Evolutionary conservation across 2,113 vertebrate genomes (phyloP), one percentile per base, ranked within the genome.

Genomic region (Forbesichthys papilliferus): DNA sequence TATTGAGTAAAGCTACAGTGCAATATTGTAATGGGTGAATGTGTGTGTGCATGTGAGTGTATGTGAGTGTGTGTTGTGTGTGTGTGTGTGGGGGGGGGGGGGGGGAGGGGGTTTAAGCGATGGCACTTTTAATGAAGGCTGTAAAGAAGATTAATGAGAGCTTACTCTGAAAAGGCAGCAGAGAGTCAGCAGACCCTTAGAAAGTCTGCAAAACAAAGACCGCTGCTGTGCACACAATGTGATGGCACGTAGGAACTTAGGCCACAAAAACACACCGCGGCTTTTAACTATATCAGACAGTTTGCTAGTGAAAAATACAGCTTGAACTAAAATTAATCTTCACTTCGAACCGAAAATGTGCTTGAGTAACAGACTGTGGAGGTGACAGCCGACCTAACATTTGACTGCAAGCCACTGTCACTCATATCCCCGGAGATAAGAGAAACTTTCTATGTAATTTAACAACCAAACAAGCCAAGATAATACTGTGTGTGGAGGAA

Each of bases 391-490:
- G 11, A 11, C 52, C 5, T 46, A 27, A 27, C 27, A 27, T 2
- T 20, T 12, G 3, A 46, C 51, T 46, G 54, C 20, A 58, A 52
- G 46, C 13, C 42, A 46, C 55, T 52, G 36, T 11, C 14, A 7
- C 11, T 36, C n/a, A 16, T 55, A 16, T 55, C 55, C 59, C 60
- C 11, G 16, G 46, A 48, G 64, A 61, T 27, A 48, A 72, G 46
- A 46, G 20, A 61, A 27, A 27, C 27, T 27, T 27, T 16, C 0
- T 1, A 49, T 48, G 59, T 54, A 64, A 71, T 69, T 69, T 57
- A 62, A 65, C 49, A 62, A 64, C 62, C 20, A 66, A 75, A 69
- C 46, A 13, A 77, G 77, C 60, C 60, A 64, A 56, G 48, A 42
- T 74, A 49, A 68, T 61, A 53, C 68, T 66, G 34, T 68, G 71